Base-by-base conservation (phyloP, 2,113 vertebrate genomes). In the Edolisoma coerulescens region DNA sequence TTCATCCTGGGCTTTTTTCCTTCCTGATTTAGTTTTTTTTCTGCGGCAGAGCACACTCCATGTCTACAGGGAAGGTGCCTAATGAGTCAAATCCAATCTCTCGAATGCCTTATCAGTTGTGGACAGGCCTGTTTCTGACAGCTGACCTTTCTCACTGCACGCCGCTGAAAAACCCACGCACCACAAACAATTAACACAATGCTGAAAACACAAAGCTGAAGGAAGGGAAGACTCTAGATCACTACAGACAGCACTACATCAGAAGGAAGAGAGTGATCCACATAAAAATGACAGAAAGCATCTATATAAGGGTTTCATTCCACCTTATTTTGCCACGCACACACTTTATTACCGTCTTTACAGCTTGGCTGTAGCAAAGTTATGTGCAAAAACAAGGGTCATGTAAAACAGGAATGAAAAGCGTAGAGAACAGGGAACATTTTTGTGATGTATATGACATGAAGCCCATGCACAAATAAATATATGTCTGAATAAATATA, bases 131-230 rank as follows among this genome's bases (percentile, higher is more conserved):
- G 93, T 96, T 96, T 87, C 88, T 92, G 96, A 95, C 94, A 97
- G 92, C 92, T 98, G 96, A 97, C 97, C 98, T 98, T 98, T 98
- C 95, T 84, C 73, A 92, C 90, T 39, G 50, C 93, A 60, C 1
- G 3, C 60, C 1, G 68, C 73, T 73, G 81, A 95, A 96, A 96
- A 96, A 94, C 80, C 87, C 90, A 71, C 69, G 60, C 64, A 92
- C 71, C 59, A 85, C 45, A 95, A 97, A 97, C 94, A 97, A 98
- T 98, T 96, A 97, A 96, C 86, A 50, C 63, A 85, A 56, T 60
- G 64, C 64, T 60, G 92, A 68, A 96, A 96, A 95, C 59, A 91
- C 49, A 67, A 78, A 27, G 53, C 65, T 80, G 44, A 73, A 81
- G 93, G 20, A 59, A 87, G 57, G 76, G 32, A 89, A 71, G 76